A percentile compares a stretch with the other conserved stretches of the same genome.
Evolutionary conservation across 1,140 invertebrate genomes (phyloP).

Genomic region (Trachymyrmex cornetzi): DNA sequence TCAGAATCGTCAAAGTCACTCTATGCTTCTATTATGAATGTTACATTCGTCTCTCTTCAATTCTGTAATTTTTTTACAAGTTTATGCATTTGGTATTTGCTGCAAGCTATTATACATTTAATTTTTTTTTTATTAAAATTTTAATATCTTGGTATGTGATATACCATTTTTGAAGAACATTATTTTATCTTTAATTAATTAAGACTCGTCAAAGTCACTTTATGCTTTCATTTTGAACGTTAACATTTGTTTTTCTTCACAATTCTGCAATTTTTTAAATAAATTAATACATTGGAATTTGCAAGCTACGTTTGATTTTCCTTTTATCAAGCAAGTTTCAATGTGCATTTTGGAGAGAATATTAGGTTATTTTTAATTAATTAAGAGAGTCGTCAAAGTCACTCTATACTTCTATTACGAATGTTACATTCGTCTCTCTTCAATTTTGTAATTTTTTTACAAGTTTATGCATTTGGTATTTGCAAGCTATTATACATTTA

Average conservation of each 20-base stretch:
- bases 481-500: neutral
- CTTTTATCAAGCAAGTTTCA: neutral
- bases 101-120: neutral
- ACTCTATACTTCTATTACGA: neutral
- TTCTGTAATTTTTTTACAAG: too few species aligned
- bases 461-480: neutral
- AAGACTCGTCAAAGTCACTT: too few species aligned
- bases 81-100: neutral
- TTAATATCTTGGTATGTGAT: neutral
- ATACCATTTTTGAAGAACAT: too few species aligned
- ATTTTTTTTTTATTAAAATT: neutral
- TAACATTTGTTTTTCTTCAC: neutral
- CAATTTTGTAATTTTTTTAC: too few species aligned
- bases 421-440: neutral
- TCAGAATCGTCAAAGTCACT: neutral
- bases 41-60: neutral
- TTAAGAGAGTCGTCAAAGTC: neutral
- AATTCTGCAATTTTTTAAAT: neutral
- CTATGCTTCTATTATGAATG: neutral
- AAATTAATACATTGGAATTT: neutral
- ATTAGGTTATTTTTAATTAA: neutral
- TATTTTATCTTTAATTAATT: too few species aligned
- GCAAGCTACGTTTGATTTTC: conserved; percentile 5
- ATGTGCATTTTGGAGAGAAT: neutral
- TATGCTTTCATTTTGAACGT: too few species aligned